These are phyloP conservation scores for Galerucella calmariensis DNA, from an alignment of 2,888 invertebrate genomes.

Conservation along the genomic window DNA sequence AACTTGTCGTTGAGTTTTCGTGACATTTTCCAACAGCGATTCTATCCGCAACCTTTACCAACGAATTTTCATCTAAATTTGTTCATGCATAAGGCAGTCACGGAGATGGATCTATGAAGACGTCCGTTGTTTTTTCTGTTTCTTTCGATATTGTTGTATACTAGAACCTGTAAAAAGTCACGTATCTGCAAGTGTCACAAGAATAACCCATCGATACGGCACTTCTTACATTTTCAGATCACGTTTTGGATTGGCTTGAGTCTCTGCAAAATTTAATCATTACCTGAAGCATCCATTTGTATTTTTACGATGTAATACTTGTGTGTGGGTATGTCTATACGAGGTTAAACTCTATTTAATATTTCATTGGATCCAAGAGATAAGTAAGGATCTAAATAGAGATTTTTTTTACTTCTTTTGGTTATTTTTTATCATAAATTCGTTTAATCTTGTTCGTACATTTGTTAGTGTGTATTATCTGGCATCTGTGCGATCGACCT, in stretches of 20 bases:
- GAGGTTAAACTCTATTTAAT: not conserved
- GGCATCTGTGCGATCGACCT: no score
- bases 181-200: conserved; percentile 38
- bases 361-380: no score
- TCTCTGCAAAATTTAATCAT: conserved; percentile 41
- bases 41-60: conserved; percentile 6
- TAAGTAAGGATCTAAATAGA: no score
- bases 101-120: conserved; percentile 32
- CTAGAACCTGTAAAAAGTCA: conserved; percentile 33
- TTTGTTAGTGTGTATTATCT: no score
- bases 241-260: conserved; percentile 41
- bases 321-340: conserved; percentile 19
- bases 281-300: conserved; percentile 38
- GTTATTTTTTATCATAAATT: no score
- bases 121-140: conserved; percentile 29
- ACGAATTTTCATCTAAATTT: conserved; percentile 24
- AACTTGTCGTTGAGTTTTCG: not conserved
- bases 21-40: not conserved
- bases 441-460: no score
- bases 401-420: no score
- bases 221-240: conserved; percentile 32
- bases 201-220: conserved; percentile 40
- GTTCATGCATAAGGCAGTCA: conserved; percentile 30
- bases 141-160: conserved; percentile 39
- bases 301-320: conserved; percentile 33